Base-by-base conservation (phyloP, 2,797 vertebrate species). In the Lepus oiostolus region DNA sequence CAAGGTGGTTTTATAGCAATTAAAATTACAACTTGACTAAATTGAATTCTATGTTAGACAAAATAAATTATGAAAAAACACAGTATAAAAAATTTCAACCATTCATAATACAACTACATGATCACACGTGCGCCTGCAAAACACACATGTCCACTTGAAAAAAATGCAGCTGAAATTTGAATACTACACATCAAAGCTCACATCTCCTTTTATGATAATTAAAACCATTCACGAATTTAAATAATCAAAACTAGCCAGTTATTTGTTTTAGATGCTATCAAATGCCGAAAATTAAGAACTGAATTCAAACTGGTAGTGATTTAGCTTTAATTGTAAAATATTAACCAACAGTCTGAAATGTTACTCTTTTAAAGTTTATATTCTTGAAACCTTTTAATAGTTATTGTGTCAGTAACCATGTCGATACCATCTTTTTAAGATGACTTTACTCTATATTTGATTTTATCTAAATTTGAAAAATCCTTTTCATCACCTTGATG, bases 191-290 rank as follows among this genome's bases (percentile, higher is more conserved):
- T 75, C 80, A 96, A 95, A 94, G 50, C 35, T 93, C 72, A 91
- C 84, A 77, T 81, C 65, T 77, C 58, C 63, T 92, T 93, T 93
- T 71, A 75, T 80, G 42, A 71, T 95, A 83, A 95, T 72, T 92
- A 90, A 95, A 94, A 93, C 32, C 50, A 97, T 77, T 92, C 74
- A 80, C 6, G 71, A n/a, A 92, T 94, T 90, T 68, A 90, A 96
- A 83, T 80, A 86, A 96, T 86, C 62, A 83, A 94, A 96, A 93
- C 30, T 60, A 54, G 24, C 72, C 30, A 90, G 22, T 83, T 38
- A 85, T 90, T 72, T 89, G n/a, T 91, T 93, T 93, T 81, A 85
- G 32, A 90, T 79, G 35, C 79, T 60, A 93, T 85, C 68, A 82
- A 94, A 30, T 5, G 14, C 32, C 91, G 21, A 93, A 96, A 95